Conservation (phyloP, 2,888 invertebrate species). For the Dioctria linearis region DNA sequence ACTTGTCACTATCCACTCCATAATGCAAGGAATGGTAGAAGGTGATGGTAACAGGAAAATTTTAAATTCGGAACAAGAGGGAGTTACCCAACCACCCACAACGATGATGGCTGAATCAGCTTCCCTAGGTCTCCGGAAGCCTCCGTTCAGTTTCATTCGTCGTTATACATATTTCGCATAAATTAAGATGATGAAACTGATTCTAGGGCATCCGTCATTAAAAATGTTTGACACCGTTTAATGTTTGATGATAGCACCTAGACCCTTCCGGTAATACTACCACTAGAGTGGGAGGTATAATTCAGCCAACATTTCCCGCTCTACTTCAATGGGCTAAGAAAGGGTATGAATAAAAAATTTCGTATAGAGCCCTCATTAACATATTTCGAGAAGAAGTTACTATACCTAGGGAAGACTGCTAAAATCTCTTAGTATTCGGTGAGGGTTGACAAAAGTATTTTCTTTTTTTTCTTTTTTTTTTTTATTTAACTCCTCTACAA, state of each 20-base stretch:
- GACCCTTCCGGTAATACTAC: neutral
- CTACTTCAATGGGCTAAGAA: neutral
- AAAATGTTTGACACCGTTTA: constrained; percentile 38
- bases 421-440: constrained; percentile 29
- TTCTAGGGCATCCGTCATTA: too few species aligned
- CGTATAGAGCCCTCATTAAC: constrained; percentile 43
- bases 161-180: too few species aligned
- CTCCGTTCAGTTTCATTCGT: too few species aligned
- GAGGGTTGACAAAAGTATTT: constrained; percentile 13
- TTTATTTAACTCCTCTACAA: constrained; percentile 25
- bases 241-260: constrained; percentile 42
- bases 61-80: too few species aligned
- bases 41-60: too few species aligned
- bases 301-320: neutral
- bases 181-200: too few species aligned
- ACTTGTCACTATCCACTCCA: too few species aligned
- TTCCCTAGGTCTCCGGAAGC: too few species aligned
- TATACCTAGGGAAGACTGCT: neutral
- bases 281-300: neutral
- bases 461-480: neutral
- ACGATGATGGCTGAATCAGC: too few species aligned
- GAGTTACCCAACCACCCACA: too few species aligned
- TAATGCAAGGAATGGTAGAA: too few species aligned
- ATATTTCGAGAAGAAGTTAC: constrained; percentile 22
- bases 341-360: constrained; percentile 49